phyloP scores from a whole-genome alignment of 2,113 vertebrate species.

The Ascaphus truei region DNA sequence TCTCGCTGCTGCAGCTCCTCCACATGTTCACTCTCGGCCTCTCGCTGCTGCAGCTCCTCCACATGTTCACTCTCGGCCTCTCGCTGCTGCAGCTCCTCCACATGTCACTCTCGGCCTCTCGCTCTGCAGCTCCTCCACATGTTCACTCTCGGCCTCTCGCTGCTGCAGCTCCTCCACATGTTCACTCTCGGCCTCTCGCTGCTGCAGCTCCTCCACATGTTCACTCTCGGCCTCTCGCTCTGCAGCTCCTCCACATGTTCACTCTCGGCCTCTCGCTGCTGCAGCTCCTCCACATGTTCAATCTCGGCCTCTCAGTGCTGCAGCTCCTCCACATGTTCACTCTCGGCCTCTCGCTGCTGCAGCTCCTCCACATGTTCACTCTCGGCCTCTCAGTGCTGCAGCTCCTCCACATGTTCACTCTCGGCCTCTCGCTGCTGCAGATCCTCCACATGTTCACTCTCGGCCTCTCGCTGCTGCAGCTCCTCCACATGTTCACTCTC shows the following conservation, averaged over 20 bases:
- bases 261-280: slow-evolving; percentile 51
- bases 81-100: too few relatives aligned
- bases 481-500: slow-evolving; percentile 57
- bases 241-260: slow-evolving; percentile 56
- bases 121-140: slow-evolving; percentile 53
- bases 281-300: slow-evolving; percentile 55
- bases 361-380: slow-evolving; percentile 56
- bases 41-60: slow-evolving; percentile 51
- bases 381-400: slow-evolving; percentile 50
- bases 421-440: slow-evolving; percentile 50
- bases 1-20: slow-evolving; percentile 51
- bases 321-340: slow-evolving; percentile 56
- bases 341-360: slow-evolving; percentile 50
- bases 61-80: slow-evolving; percentile 58
- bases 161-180: slow-evolving; percentile 53
- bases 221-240: slow-evolving; percentile 53
- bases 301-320: slow-evolving; percentile 50
- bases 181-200: slow-evolving; percentile 55
- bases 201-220: slow-evolving; percentile 54
- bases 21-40: slow-evolving; percentile 56
- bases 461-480: slow-evolving; percentile 50
- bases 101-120: slow-evolving; percentile 46
- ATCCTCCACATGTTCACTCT: slow-evolving; percentile 57
- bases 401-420: slow-evolving; percentile 56
- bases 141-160: slow-evolving; percentile 54